Percentiles rank a stretch among this genome's conserved stretches.
Conservation (phyloP, 2,113 vertebrate genomes). For the Crotalus viridis region DNA sequence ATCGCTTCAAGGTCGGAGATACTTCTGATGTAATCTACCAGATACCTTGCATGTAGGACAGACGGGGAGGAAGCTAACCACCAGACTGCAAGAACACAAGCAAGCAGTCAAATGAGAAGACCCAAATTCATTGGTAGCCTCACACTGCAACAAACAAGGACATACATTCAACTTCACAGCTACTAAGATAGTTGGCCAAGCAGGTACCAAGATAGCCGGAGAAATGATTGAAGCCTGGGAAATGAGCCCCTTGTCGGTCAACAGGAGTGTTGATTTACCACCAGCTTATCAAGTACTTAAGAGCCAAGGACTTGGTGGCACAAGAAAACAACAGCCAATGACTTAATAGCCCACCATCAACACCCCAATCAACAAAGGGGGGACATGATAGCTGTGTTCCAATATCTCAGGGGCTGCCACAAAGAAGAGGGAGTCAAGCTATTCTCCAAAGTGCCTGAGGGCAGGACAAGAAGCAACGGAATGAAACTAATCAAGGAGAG, state of each 20-base stretch:
- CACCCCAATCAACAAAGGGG: neutral
- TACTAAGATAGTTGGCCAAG: neutral
- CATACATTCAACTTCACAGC: neutral
- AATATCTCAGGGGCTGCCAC: too few species aligned
- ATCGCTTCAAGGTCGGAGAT: too few species aligned
- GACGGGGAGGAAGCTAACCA: neutral
- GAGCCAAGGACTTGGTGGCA: neutral
- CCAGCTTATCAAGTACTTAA: neutral
- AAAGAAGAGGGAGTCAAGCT: too few species aligned
- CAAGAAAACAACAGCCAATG: neutral
- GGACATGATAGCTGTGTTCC: too few species aligned
- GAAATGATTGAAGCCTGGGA: neutral
- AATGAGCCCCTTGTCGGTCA: neutral
- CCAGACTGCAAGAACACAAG: neutral
- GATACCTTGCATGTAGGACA: neutral
- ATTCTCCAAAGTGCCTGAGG: too few species aligned
- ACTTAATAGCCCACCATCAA: neutral
- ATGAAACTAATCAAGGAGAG: too few species aligned
- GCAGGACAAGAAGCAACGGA: too few species aligned
- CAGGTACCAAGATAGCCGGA: neutral
- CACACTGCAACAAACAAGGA: neutral
- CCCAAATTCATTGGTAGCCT: too few species aligned
- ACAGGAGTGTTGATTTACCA: neutral
- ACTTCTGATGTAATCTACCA: neutral
- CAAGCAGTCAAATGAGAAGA: neutral